Evolutionary conservation across 92 coral and sea anemone species (phyloP).

Genomic region (Phymanthus crucifer): DNA sequence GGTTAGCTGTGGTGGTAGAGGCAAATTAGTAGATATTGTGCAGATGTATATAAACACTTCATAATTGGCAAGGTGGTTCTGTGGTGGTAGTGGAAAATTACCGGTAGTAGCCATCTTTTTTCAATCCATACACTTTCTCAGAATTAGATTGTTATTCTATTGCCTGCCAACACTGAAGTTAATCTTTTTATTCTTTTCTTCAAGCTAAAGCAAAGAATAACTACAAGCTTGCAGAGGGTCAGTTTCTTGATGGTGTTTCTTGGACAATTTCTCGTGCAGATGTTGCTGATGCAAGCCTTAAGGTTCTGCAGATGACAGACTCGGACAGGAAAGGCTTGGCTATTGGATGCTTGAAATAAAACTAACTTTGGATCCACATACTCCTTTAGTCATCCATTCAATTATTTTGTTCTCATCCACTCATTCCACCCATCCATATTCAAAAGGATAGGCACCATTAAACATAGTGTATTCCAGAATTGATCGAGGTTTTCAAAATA

Average conservation of each 20-base stretch:
- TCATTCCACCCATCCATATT: not conserved
- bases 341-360: constrained; percentile 41
- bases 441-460: no score
- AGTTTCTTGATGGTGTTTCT: constrained; percentile 40
- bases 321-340: constrained; percentile 59
- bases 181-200: not conserved
- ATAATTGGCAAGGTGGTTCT: no score
- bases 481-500: no score
- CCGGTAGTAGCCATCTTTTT: no score
- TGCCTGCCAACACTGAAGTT: not conserved
- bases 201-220: constrained; percentile 41
- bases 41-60: no score
- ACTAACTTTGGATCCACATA: not conserved
- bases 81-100: no score
- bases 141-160: no score
- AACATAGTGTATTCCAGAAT: not conserved
- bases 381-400: not conserved
- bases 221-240: constrained; percentile 51
- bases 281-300: constrained; percentile 43
- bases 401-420: no score
- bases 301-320: constrained; percentile 42
- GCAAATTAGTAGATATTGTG: no score
- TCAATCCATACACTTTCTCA: no score
- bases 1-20: no score
- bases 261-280: constrained; percentile 54